Evolutionary conservation across 1,140 invertebrate genomes (phyloP).

Genomic region (Sarcophaga bullata): DNA sequence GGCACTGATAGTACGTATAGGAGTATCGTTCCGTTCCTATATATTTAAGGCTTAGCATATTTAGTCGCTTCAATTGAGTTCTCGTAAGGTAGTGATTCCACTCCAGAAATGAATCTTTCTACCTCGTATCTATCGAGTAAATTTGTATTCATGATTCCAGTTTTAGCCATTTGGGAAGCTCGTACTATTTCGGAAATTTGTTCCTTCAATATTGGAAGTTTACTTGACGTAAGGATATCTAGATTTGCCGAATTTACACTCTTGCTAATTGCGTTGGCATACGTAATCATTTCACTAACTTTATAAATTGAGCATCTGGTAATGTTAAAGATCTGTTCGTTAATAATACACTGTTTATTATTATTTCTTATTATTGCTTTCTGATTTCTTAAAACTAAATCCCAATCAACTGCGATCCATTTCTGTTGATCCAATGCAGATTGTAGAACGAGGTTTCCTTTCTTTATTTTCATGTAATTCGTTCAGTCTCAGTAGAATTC

Average conservation of each 20-base stretch:
- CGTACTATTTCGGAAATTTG: too few species aligned
- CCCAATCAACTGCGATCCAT: slow-evolving; percentile 12
- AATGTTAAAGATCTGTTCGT: neutral
- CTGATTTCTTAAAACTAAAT: neutral
- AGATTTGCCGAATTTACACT: neutral
- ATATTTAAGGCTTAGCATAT: too few species aligned
- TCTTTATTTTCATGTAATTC: neutral
- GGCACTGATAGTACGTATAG: too few species aligned
- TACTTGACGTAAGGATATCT: neutral
- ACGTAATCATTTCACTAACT: neutral
- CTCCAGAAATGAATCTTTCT: neutral
- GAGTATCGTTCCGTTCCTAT: too few species aligned
- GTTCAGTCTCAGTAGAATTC: neutral
- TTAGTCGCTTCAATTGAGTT: too few species aligned
- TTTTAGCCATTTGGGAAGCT: neutral
- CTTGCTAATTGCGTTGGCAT: neutral
- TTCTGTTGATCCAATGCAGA: slow-evolving; percentile 12
- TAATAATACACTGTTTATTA: neutral
- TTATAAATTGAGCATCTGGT: neutral
- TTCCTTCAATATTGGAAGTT: too few species aligned
- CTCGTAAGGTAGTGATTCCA: neutral
- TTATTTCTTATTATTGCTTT: neutral
- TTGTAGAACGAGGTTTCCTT: neutral
- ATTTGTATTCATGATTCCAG: neutral
- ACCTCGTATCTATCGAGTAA: neutral